Base-by-base conservation (phyloP, 2,113 vertebrate genomes). In the Lepidothrix coronata region DNA sequence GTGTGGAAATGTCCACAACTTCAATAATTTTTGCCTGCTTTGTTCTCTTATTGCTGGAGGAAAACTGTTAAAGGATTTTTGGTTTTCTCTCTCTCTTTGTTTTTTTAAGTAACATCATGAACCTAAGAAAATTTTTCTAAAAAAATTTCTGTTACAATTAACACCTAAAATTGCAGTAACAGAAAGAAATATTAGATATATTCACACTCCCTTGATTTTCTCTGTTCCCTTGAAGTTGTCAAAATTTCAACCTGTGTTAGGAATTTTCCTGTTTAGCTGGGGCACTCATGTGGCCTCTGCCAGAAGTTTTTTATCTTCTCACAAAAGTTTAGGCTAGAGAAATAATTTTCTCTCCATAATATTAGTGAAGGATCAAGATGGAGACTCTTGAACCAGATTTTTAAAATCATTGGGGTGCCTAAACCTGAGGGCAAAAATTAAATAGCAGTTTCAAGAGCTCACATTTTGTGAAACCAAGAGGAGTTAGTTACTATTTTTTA, bases 1-100 rank as follows among this genome's bases (percentile, higher is more conserved):
- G 43, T 87, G 87, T 79, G 61, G 39, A 89, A 91, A 79, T 85
- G 85, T 73, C 91, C 70, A 85, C 23, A 51, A 80, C 72, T 89
- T 85, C 77, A 83, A 20, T 72, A 59, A 65, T 85, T 95, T 93
- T 91, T 79, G 14, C 31, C 67, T 89, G 49, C 22, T 80, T 85
- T 97, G 35, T 91, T 92, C n/a, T 81, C 17, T 90, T 15, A 27
- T 71, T 91, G 68, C 65, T 91, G 41, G 51, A 72, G 54, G 65
- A 86, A 78, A 66, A 91, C 55, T 27, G 31, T 39, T 61, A 44
- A 46, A 75, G 25, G 35, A 46, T 22, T 49, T 91, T 86, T 78
- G 1, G 6, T 15, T 88, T 39, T 9, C 2, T 6, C 8, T n/a
- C 41, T 43, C 2, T 11, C 8, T n/a, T 11, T 37, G 39, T 15